Evolutionary conservation across 2,113 vertebrate species (phyloP), one percentile per base, ranked within the genome.

Genomic region (Mobula hypostoma): DNA sequence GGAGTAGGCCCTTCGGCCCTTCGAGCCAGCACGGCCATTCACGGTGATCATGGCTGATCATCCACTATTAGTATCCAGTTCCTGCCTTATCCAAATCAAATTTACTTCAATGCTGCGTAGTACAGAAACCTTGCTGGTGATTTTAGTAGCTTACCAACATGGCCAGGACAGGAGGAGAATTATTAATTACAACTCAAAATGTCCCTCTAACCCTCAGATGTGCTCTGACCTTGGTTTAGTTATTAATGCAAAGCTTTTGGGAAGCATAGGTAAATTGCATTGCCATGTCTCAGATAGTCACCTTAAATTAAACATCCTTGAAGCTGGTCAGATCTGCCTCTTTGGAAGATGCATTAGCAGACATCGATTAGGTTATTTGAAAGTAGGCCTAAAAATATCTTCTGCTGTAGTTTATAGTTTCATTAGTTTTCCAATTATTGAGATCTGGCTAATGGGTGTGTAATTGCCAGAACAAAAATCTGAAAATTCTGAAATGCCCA

Each of bases 401-500:
- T 93, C 40, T 32, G 66, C 36, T 93, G 85, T n/a, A 66, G 61
- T 93, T 74, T 74, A 74, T 19, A 27, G 70, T 72, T 74, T 74
- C 40, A 74, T 74, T 93, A 48, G 12, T 76, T 93, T 56, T 93
- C 70, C 91, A 74, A 93, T 74, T 93, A 93, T 74, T 72, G 68
- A 72, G 68, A 32, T 27, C 90, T 40, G 90, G 90, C 68, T 93
- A 72, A 72, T 74, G 32, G 90, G 17, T 48, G 21, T 40, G 90
- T 93, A 93, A 74, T 93, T 93, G 32, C 32, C 68, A 40, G 66
- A 72, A 56, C 3, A 9, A 74, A 40, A 40, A 74, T 48, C 70
- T 27, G 32, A 72, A 92, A 70, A 36, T 93, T 14, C 85, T 88
- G 58, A n/a, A 88, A 88, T 88, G 27, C 61, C 32, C 85, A 66